Conservation (phyloP, 2,797 vertebrate genomes). For the Ctenopoma multispine region DNA sequence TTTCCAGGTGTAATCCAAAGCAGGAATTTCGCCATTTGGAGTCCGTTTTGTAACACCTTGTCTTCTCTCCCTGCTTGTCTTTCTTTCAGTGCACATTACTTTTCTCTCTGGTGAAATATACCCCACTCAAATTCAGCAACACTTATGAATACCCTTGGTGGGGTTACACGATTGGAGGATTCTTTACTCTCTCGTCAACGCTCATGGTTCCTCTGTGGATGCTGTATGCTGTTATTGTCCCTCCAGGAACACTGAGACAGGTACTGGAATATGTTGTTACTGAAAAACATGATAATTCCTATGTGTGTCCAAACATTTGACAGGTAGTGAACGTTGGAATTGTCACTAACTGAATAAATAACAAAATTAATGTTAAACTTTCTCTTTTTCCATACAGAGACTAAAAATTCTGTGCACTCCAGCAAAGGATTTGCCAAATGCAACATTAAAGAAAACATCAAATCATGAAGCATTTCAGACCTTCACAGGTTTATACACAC, state of each 20-base stretch:
- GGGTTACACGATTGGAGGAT: slow-evolving; percentile 83
- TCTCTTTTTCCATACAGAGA: slow-evolving; percentile 69
- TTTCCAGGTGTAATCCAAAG: not conserved
- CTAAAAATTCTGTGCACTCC: slow-evolving; percentile 78
- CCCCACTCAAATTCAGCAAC: slow-evolving; percentile 84
- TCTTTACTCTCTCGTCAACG: slow-evolving; percentile 85
- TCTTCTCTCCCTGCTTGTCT: not conserved
- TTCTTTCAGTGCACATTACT: slow-evolving; percentile 80
- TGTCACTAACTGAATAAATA: too few relatives aligned
- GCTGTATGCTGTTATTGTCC: slow-evolving; percentile 76
- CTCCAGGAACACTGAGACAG: slow-evolving; percentile 81
- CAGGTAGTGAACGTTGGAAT: too few relatives aligned
- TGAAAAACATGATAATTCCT: not conserved
- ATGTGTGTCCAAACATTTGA: too few relatives aligned
- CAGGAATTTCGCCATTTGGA: not conserved
- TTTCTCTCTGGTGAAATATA: slow-evolving; percentile 82
- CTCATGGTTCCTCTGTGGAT: slow-evolving; percentile 84
- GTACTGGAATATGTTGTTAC: slow-evolving; percentile 51
- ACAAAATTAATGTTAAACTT: not conserved
- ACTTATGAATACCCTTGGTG: slow-evolving; percentile 88
- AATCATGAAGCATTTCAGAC: slow-evolving; percentile 75
- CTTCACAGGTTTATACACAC: slow-evolving; percentile 76
- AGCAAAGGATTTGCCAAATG: slow-evolving; percentile 65
- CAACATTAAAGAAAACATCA: slow-evolving; percentile 37
- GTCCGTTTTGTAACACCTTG: not conserved